These are phyloP conservation scores for Pangasianodon hypophthalmus DNA, from an alignment of 2,113 vertebrate genomes.

Conservation along the genomic window DNA sequence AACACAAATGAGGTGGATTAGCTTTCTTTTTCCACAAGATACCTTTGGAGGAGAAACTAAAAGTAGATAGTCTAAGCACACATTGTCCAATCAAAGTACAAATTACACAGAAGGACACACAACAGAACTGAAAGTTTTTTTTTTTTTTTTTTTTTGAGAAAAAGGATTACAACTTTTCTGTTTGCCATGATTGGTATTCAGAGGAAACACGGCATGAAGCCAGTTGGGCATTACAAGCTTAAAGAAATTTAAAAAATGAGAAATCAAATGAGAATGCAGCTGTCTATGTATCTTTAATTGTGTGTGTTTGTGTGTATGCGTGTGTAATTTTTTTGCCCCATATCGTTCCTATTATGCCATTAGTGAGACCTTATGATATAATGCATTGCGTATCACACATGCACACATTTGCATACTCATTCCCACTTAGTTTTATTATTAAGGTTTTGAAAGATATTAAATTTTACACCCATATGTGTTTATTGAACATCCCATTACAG, in stretches of 20 bases:
- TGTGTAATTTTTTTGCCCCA: not conserved
- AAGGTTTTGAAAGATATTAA: not conserved
- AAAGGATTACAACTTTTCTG: not conserved
- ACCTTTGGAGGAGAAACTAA: not conserved
- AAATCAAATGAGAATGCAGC: not conserved
- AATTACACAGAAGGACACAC: not conserved
- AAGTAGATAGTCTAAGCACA: not conserved
- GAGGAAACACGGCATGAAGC: not conserved
- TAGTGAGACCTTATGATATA: too few relatives aligned
- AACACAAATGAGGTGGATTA: not conserved
- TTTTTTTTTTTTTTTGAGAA: too few relatives aligned
- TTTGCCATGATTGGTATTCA: not conserved
- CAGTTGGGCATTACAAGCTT: not conserved
- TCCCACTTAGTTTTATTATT: not conserved
- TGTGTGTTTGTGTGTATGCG: not conserved
- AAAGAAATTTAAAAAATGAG: not conserved
- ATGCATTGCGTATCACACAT: too few relatives aligned
- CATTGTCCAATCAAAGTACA: not conserved
- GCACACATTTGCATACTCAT: not conserved
- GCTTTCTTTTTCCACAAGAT: not conserved
- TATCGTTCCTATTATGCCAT: too few relatives aligned
- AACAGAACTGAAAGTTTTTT: not conserved
- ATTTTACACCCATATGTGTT: not conserved
- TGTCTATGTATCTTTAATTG: too few relatives aligned
- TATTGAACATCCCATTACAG: not conserved